Evolutionary conservation across 35 echinoderm and acorn worm genomes (phyloP).

Genomic region (Apostichopus parvimensis): DNA sequence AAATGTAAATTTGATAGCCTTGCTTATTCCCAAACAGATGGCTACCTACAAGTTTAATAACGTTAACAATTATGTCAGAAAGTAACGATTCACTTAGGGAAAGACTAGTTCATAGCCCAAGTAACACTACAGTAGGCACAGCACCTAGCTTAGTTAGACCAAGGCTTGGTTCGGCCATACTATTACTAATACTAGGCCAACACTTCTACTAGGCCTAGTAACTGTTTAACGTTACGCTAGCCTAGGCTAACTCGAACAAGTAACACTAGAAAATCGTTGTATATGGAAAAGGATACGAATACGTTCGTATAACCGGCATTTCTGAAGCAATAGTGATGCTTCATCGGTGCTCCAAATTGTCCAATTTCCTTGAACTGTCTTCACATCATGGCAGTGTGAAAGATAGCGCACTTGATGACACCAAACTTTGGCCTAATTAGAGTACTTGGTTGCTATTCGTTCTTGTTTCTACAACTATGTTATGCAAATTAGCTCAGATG

Average conservation of each 20-base stretch:
- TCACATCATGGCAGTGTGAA: neutral
- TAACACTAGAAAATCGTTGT: neutral
- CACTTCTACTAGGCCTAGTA: neutral
- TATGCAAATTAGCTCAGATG: constrained; percentile 24
- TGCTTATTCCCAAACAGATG: too few relatives aligned
- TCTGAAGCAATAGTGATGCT: neutral
- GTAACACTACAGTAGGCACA: too few relatives aligned
- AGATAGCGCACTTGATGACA: neutral
- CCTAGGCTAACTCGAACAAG: neutral
- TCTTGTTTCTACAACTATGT: constrained; percentile 48
- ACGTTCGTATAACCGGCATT: constrained; percentile 28
- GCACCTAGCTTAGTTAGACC: too few relatives aligned
- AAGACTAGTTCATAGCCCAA: too few relatives aligned
- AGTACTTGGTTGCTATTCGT: constrained; percentile 18
- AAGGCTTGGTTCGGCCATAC: neutral
- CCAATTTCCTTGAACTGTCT: neutral
- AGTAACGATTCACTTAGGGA: too few relatives aligned
- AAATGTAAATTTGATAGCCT: too few relatives aligned
- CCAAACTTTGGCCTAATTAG: neutral
- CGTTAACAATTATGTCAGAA: too few relatives aligned
- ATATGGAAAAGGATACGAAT: constrained; percentile 27
- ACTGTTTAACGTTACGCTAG: neutral
- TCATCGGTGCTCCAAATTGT: neutral
- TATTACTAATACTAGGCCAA: neutral
- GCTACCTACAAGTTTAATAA: too few relatives aligned